phyloP scores from a whole-genome alignment of 1,140 invertebrate species.

The Phenacoccus solenopsis region DNA sequence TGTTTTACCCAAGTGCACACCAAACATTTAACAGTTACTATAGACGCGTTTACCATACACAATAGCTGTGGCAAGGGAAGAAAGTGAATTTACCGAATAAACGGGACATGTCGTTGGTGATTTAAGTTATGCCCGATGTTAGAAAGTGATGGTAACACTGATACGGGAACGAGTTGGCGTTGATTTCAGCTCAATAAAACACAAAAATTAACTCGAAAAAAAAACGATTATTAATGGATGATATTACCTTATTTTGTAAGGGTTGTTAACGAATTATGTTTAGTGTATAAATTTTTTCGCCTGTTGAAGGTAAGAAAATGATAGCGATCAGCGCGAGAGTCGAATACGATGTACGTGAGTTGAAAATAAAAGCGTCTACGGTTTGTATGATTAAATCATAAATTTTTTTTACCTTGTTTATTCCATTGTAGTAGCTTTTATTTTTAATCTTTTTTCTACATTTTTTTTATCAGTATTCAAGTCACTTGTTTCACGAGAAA shows the following conservation, averaged over 20 bases:
- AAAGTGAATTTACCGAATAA: slow-evolving; percentile 81
- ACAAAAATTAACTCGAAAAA: neutral
- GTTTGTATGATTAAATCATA: neutral
- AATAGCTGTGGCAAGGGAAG: slow-evolving; percentile 96
- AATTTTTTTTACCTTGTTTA: slow-evolving; percentile 5
- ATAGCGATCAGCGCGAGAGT: neutral
- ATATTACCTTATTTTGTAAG: neutral
- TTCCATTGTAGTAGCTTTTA: slow-evolving; percentile 3
- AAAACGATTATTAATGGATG: neutral
- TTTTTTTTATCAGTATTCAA: neutral
- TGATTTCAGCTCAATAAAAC: neutral
- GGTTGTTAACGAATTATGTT: neutral
- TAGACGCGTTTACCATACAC: slow-evolving; percentile 98
- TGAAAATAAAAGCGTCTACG: neutral
- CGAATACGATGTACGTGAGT: neutral
- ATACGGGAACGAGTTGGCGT: neutral
- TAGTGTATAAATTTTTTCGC: neutral
- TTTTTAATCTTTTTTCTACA: neutral
- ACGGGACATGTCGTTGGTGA: slow-evolving; percentile 85
- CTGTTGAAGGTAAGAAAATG: neutral
- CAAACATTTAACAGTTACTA: slow-evolving; percentile 97
- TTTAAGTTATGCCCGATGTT: slow-evolving; percentile 41
- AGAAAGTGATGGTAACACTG: neutral
- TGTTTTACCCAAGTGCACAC: slow-evolving; percentile 95
- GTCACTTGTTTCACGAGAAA: neutral